Conservation (phyloP, 2,888 invertebrate species). For the Drosophila borealis region DNA sequence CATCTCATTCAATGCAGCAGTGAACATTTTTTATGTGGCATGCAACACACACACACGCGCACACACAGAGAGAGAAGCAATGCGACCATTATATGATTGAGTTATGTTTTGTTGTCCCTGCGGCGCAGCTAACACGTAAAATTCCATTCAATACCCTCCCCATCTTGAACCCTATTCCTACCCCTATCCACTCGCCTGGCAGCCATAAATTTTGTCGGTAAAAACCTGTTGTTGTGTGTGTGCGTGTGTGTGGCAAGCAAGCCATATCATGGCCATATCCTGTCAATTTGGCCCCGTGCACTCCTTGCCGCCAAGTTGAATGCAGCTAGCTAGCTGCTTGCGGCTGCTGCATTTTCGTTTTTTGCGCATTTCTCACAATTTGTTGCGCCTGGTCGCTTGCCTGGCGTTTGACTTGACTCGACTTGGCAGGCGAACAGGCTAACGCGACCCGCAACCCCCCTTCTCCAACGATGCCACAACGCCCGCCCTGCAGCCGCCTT, state of each 20-base stretch:
- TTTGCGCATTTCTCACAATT: conserved; percentile 71
- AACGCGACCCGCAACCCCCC: conserved; percentile 8
- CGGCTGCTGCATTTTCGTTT: conserved; percentile 60
- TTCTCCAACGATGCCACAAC: too few relatives aligned
- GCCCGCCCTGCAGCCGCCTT: neutral
- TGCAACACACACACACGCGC: conserved; percentile 10
- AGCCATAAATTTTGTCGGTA: conserved; percentile 52
- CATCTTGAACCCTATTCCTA: neutral
- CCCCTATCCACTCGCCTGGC: conserved; percentile 23
- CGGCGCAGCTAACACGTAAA: conserved; percentile 64
- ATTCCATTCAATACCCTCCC: conserved; percentile 38
- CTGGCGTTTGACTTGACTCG: conserved; percentile 63
- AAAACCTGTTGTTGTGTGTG: conserved; percentile 70
- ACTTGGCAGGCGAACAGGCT: conserved; percentile 30
- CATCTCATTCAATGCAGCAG: conserved; percentile 64
- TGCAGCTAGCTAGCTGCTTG: conserved; percentile 33
- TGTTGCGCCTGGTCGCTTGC: conserved; percentile 56
- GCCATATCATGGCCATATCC: conserved; percentile 75
- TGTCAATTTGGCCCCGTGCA: conserved; percentile 68
- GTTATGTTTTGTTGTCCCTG: conserved; percentile 69
- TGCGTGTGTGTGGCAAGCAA: conserved; percentile 31
- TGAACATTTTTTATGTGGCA: conserved; percentile 50
- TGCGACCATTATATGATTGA: conserved; percentile 66
- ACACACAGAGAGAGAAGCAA: conserved; percentile 32
- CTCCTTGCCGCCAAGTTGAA: conserved; percentile 19